A percentile compares a stretch with the other conserved stretches of the same genome.
phyloP scores from a whole-genome alignment of 2,797 vertebrate species.

The Macroramphosus scolopax region DNA sequence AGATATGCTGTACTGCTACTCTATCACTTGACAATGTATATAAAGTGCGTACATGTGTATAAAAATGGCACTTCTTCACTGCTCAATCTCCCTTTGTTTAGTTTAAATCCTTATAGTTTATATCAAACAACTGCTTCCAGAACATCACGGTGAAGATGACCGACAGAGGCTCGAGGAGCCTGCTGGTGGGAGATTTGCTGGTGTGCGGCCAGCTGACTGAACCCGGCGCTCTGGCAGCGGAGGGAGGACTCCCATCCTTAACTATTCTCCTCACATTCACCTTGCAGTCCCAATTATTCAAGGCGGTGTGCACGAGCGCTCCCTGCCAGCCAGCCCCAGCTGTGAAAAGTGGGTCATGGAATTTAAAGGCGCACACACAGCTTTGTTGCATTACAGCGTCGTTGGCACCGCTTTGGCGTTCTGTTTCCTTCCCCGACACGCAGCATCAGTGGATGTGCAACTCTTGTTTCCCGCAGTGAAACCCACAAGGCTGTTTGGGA shows the following conservation, averaged over 20 bases:
- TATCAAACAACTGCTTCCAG: conserved; percentile 3
- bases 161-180: conserved; percentile 17
- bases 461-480: conserved; percentile 44
- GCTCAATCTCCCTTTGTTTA: conserved; percentile 11
- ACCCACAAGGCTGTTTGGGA: conserved; percentile 38
- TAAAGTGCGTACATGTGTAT: too few relatives aligned
- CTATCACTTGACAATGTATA: not conserved
- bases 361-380: conserved; percentile 76
- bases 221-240: conserved; percentile 4
- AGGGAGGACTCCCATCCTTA: conserved; percentile 53
- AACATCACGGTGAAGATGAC: conserved; percentile 8
- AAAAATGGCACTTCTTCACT: not conserved
- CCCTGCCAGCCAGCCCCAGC: conserved; percentile 67
- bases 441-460: conserved; percentile 21
- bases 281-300: conserved; percentile 77
- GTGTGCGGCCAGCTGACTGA: conserved; percentile 57
- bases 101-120: too few relatives aligned
- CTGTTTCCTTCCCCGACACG: conserved; percentile 11
- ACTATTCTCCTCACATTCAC: conserved; percentile 77
- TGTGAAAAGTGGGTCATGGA: conserved; percentile 78
- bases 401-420: conserved; percentile 2
- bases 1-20: conserved; percentile 12
- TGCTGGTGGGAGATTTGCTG: conserved; percentile 50
- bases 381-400: conserved; percentile 26
- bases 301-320: conserved; percentile 58